Base-by-base conservation (phyloP, 2,888 invertebrate genomes). In the Cheilosia pagana region DNA sequence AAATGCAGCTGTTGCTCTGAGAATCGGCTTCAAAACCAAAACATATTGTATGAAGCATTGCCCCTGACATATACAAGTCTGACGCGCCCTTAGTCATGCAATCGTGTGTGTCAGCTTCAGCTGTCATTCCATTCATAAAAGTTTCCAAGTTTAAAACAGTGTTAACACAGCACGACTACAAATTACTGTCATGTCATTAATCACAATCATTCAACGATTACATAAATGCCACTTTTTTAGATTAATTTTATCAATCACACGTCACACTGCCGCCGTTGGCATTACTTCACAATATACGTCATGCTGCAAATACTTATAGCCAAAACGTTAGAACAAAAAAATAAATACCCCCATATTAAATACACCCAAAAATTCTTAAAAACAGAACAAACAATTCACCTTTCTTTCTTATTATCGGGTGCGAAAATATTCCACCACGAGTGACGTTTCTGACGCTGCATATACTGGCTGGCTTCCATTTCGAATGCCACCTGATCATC, bases 361-460 rank as follows among this genome's bases (percentile, higher is more conserved):
- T 48, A 60, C 45, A 41, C 4, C 53, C 43, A 63, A 75, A 63
- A 75, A 31, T n/a, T 25, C 48, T 50, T 12, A 19, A 60, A 60
- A 65, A 48, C 60, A 7, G 43, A 63, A 65, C n/a, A 55, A 14
- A 62, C 14, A 78, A 87, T 86, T 89, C 89, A 95, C 95, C 95
- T 95, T 93, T 94, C 93, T 88, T 94, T 94, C 81, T 94, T 93
- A 89, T 95, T 95, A 88, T 97, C 96, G 62, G 96, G 95, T 55
- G 95, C 95, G 90, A 97, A 96, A 87, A 96, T 96, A 91, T 96
- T 96, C 97, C 97, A 97, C 97, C 97, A 97, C 45, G 96, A 96
- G 45, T 95, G 95, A 85, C 96, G 93, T 91, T 96, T 96, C 91
- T 96, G 92, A 87, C 91, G 92, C 88, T 87, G 88, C 87, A 72